Conservation (phyloP, 2,797 vertebrate genomes). For the Aplochiton taeniatus region DNA sequence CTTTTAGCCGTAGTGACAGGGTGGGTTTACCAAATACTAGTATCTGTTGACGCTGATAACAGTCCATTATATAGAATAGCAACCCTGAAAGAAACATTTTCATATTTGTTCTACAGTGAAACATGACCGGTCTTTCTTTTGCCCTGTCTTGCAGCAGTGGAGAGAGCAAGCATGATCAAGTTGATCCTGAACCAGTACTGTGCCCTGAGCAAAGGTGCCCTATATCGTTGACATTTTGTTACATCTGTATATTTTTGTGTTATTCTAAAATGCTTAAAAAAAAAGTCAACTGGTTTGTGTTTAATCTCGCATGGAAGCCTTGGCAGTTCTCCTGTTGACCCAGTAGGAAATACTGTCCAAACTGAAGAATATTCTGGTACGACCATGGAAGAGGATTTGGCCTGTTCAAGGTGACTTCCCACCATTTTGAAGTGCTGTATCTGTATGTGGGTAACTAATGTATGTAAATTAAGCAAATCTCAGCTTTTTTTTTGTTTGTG, state of each 20-base stretch:
- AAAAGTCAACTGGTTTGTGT: no score
- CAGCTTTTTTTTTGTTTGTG: background rate
- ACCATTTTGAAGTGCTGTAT: background rate
- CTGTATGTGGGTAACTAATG: background rate
- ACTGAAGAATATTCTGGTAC: background rate
- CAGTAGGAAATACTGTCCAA: constrained; percentile 8
- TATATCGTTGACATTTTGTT: no score
- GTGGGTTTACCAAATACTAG: no score
- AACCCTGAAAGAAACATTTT: no score
- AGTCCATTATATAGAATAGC: background rate
- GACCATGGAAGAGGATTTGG: constrained; percentile 17
- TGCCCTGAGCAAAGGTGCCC: background rate
- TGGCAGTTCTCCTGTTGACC: constrained; percentile 19
- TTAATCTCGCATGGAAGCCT: background rate
- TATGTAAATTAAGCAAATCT: no score
- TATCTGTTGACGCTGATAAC: background rate
- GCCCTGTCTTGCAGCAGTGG: background rate
- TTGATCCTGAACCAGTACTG: background rate
- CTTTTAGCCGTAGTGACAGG: no score
- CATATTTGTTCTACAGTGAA: no score
- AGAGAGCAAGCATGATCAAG: constrained; percentile 9
- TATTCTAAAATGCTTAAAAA: no score
- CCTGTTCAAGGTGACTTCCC: constrained; percentile 34
- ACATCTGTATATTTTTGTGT: no score
- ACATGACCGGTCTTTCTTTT: background rate